A percentile compares a stretch with the other conserved stretches of the same genome.
Evolutionary conservation across 2,888 invertebrate genomes (phyloP).

Genomic region (Microctonus hyperodae): DNA sequence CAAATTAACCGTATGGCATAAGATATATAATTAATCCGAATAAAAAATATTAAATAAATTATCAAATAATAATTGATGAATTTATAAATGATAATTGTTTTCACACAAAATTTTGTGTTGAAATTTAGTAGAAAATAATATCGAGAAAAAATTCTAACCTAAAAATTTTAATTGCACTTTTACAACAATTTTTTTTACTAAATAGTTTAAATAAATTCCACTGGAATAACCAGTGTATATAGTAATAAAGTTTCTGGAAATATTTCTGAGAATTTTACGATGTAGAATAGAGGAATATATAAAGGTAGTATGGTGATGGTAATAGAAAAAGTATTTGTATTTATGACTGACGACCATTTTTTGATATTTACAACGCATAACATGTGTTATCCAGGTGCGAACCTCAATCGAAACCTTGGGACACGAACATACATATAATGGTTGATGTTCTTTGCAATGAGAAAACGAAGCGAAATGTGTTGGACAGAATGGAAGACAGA

Average conservation of each 20-base stretch:
- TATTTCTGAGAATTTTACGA: neutral
- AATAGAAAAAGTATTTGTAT: neutral
- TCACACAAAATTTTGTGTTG: no score
- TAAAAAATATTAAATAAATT: no score
- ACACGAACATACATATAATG: constrained; percentile 21
- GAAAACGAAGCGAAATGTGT: neutral
- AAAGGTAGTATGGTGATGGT: neutral
- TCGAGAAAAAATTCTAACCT: no score
- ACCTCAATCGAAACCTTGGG: constrained; percentile 41
- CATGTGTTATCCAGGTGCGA: constrained; percentile 56
- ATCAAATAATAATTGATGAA: no score
- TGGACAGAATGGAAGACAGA: neutral
- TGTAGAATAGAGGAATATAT: neutral
- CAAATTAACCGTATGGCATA: neutral
- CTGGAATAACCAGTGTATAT: no score
- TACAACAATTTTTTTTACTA: no score
- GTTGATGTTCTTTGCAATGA: constrained; percentile 10
- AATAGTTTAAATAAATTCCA: no score
- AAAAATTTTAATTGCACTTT: no score
- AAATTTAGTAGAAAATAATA: no score
- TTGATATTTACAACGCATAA: constrained; percentile 25
- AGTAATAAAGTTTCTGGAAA: no score
- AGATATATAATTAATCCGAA: no score
- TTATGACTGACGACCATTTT: constrained; percentile 6
- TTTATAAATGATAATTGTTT: no score